Base-by-base conservation (phyloP, 1,140 invertebrate species). In the Euura saliciscinereae region DNA sequence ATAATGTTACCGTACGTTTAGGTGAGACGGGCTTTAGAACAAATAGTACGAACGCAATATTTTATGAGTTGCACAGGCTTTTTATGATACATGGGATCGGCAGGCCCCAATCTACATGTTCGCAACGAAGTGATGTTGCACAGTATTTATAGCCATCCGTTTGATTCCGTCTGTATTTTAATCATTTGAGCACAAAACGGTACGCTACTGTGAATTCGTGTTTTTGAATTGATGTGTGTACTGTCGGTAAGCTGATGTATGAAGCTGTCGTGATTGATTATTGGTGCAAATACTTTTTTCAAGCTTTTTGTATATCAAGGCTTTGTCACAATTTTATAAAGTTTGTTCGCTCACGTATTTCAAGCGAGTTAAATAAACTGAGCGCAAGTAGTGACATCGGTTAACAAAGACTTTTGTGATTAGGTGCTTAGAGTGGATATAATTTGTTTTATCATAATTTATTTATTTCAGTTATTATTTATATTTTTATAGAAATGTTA, bases 141-240 rank as follows among this genome's bases (percentile, higher is more conserved):
- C 5, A 59, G 51, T 59, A 59, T 59, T 59, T n/a, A 59, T 76
- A 67, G 73, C 75, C 73, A 77, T 76, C 73, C 70, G 75, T 43
- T 6, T 45, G 75, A 78, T 77, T 72, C 75, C 77, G 77, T 78
- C 74, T 72, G 11, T 72, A 51, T 70, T 74, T 45, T 77, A 73
- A 70, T 59, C 10, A 51, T 11, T 59, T n/a, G 51, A 59, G 51
- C 51, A 59, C 51, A 59, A 59, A 59, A 59, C 13, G 51, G 13
- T 59, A n/a, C 13, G 13, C 28, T 28, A 59, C 3, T 3, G 3
- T 59, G 51, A n/a, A 59, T 3, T 59, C 13, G 6, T 59, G 51
- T 59, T 59, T 59, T 59, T 59, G 10, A 59, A 59, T 59, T 59
- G 10, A 59, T 59, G 13, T 59, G 13, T 7, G 46, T 51, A 7